Evolutionary conservation across 1,140 invertebrate genomes (phyloP).

Genomic region (Phymastichus coffea): DNA sequence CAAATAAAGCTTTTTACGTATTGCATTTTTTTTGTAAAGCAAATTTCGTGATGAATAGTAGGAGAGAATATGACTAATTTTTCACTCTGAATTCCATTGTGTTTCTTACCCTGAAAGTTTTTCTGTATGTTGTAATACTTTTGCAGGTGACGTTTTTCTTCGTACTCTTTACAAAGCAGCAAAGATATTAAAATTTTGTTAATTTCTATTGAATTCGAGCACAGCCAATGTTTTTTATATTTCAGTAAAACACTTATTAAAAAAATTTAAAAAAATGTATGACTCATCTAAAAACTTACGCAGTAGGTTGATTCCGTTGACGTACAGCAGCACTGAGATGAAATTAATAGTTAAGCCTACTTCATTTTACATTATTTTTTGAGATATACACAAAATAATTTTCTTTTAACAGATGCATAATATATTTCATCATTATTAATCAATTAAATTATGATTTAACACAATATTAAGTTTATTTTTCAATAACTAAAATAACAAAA

Average conservation of each 20-base stretch:
- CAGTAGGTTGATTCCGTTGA: conserved; percentile 58
- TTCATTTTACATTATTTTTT: conserved; percentile 4
- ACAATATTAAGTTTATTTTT: too few species aligned
- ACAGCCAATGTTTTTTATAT: conserved; percentile 16
- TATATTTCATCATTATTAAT: background rate
- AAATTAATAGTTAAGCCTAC: conserved; percentile 31
- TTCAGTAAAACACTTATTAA: conserved; percentile 21
- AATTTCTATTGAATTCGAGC: conserved; percentile 29
- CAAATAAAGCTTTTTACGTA: conserved; percentile 17
- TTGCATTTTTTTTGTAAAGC: conserved; percentile 18
- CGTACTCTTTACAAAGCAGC: conserved; percentile 63
- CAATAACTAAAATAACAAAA: too few species aligned
- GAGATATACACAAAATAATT: background rate
- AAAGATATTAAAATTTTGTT: conserved; percentile 44
- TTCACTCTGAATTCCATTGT: conserved; percentile 5
- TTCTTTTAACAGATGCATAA: background rate
- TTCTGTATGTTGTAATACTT: conserved; percentile 53
- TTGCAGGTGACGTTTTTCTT: conserved; percentile 69
- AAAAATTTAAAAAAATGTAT: conserved; percentile 16
- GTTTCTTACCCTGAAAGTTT: conserved; percentile 50
- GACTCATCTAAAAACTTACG: conserved; percentile 54
- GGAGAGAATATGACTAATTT: conserved; percentile 15
- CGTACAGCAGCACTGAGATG: conserved; percentile 48
- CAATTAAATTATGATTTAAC: background rate
- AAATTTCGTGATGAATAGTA: conserved; percentile 18